A percentile compares a stretch with the other conserved stretches of the same genome.
phyloP scores from a whole-genome alignment of 2,797 vertebrate genomes.

The Protosalanx chinensis region DNA sequence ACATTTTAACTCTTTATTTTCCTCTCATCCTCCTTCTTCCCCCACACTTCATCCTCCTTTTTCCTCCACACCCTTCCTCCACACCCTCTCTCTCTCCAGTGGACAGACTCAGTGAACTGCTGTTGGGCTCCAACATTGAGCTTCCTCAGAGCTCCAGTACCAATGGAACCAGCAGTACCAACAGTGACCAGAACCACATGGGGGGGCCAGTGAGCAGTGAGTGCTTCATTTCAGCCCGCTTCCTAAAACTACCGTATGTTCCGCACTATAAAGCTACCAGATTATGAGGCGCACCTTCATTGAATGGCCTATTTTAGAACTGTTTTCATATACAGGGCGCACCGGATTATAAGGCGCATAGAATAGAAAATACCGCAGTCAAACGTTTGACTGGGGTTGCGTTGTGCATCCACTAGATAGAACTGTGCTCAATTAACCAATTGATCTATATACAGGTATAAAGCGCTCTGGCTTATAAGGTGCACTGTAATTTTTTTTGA shows the following conservation, averaged over 20 bases:
- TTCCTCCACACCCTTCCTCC: neutral
- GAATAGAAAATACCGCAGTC: too few relatives aligned
- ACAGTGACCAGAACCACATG: conserved; percentile 57
- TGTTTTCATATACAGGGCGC: too few relatives aligned
- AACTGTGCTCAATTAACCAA: too few relatives aligned
- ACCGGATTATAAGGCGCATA: too few relatives aligned
- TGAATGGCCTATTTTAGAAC: too few relatives aligned
- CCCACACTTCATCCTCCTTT: neutral
- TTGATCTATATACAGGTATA: too few relatives aligned
- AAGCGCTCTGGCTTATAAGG: too few relatives aligned
- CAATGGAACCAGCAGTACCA: conserved; percentile 34
- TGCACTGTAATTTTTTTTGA: too few relatives aligned
- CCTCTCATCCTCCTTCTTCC: too few relatives aligned
- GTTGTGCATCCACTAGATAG: too few relatives aligned
- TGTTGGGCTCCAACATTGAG: conserved; percentile 71
- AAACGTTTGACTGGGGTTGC: too few relatives aligned
- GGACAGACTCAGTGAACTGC: conserved; percentile 81
- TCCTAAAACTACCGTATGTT: neutral
- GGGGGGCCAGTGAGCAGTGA: conserved; percentile 60
- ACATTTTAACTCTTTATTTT: neutral
- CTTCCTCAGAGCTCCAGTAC: conserved; percentile 59
- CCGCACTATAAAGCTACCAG: too few relatives aligned
- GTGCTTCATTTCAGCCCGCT: conserved; percentile 22
- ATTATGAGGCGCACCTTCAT: neutral
- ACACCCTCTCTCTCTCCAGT: conserved; percentile 63